phyloP scores from a whole-genome alignment of 30 jellyfish, hydroid and myxozoan species.

The Hydractinia echinata region DNA sequence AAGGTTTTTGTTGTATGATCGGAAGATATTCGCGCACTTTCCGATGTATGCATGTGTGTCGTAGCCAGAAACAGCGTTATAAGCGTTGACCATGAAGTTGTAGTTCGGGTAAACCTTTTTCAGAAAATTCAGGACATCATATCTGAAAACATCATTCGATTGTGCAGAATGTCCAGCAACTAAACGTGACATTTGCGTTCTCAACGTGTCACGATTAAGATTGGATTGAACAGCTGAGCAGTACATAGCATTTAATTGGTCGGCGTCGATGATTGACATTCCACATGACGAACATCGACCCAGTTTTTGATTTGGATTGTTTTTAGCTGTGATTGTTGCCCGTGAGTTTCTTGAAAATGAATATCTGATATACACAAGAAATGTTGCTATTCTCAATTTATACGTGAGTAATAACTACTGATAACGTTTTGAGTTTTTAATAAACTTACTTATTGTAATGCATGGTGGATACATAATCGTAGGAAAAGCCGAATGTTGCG shows the following conservation, averaged over 20 bases:
- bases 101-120: neutral
- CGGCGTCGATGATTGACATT: neutral
- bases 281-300: constrained; percentile 14
- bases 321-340: neutral
- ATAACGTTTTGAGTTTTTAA: no score
- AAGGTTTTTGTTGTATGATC: neutral
- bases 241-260: neutral
- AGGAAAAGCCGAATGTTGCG: neutral
- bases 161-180: neutral
- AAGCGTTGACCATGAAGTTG: neutral
- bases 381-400: no score
- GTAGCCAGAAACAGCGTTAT: neutral
- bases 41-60: neutral
- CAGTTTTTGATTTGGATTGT: neutral
- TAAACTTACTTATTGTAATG: neutral
- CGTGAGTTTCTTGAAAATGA: neutral
- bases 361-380: neutral
- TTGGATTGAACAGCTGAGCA: neutral
- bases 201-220: neutral
- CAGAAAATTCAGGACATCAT: neutral
- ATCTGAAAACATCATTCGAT: neutral
- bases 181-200: neutral
- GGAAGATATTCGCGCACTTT: neutral
- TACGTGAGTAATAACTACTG: no score
- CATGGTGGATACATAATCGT: neutral